Percentiles rank a stretch among this genome's conserved stretches.
Evolutionary conservation across 2,797 vertebrate species (phyloP).

Genomic region (Hippopotamyrus pictus): DNA sequence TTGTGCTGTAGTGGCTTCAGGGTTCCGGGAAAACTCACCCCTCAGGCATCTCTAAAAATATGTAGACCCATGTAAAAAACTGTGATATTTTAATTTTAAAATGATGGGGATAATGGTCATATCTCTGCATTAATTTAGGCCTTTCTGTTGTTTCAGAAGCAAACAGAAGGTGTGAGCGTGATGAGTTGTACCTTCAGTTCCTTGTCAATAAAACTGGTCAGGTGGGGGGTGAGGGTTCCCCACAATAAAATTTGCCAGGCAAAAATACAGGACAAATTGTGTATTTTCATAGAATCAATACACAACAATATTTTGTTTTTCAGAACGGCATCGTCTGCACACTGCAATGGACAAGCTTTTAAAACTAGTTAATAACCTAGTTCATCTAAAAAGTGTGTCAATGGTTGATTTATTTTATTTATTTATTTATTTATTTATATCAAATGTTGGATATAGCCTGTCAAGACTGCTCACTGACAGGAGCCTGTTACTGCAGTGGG

Average conservation of each 20-base stretch:
- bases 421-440: background rate
- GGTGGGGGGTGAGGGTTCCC: background rate
- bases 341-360: background rate
- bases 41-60: background rate
- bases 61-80: background rate
- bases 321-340: background rate
- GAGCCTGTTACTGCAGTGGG: background rate
- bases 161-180: background rate
- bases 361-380: background rate
- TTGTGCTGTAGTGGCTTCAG: background rate
- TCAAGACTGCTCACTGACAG: background rate
- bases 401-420: background rate
- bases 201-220: background rate
- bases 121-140: background rate
- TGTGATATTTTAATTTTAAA: background rate
- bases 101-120: background rate
- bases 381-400: background rate
- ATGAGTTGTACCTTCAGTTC: background rate
- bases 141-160: background rate
- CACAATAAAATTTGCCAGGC: background rate
- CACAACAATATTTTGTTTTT: background rate
- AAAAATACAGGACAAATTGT: background rate
- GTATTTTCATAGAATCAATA: background rate
- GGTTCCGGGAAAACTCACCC: background rate
- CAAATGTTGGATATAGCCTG: background rate